These are phyloP conservation scores for Dipodomys ordii DNA, from an alignment of 2,113 vertebrate species.

Conservation along the genomic window DNA sequence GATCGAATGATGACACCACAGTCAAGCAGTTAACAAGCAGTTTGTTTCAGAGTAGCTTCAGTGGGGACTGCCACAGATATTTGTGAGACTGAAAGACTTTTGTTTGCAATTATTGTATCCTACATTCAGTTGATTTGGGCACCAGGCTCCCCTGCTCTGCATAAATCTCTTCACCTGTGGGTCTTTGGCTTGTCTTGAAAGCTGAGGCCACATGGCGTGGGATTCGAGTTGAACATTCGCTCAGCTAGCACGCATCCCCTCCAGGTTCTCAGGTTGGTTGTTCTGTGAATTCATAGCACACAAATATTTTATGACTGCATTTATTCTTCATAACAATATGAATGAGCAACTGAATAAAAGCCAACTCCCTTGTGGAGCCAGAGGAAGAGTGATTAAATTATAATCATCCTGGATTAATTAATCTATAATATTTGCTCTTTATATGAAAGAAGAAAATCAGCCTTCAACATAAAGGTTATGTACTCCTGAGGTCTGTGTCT, in stretches of 20 bases:
- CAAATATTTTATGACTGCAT: slow-evolving; percentile 89
- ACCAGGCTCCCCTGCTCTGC: background rate
- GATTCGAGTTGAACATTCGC: background rate
- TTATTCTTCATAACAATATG: slow-evolving; percentile 89
- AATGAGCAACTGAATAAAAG: slow-evolving; percentile 93
- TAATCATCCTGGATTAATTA: slow-evolving; percentile 99
- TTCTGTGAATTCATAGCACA: slow-evolving; percentile 84
- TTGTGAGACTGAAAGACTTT: slow-evolving; percentile 31
- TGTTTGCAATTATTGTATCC: background rate
- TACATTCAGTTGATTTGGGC: background rate
- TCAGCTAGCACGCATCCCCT: background rate
- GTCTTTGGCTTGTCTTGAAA: background rate
- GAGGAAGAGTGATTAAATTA: slow-evolving; percentile 99
- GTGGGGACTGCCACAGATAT: too few relatives aligned
- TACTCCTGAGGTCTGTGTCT: slow-evolving; percentile 95
- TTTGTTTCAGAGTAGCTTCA: slow-evolving; percentile 11
- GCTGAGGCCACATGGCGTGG: background rate
- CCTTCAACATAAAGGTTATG: slow-evolving; percentile 96
- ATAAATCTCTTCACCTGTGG: background rate
- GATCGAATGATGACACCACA: background rate
- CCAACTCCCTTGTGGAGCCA: slow-evolving; percentile 89
- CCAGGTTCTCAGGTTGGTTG: slow-evolving; percentile 73
- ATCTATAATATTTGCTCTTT: slow-evolving; percentile 99
- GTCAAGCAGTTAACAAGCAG: background rate
- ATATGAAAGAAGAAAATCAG: slow-evolving; percentile 94